Base-by-base conservation (phyloP, 2,888 invertebrate species). In the Byasa hedistus region DNA sequence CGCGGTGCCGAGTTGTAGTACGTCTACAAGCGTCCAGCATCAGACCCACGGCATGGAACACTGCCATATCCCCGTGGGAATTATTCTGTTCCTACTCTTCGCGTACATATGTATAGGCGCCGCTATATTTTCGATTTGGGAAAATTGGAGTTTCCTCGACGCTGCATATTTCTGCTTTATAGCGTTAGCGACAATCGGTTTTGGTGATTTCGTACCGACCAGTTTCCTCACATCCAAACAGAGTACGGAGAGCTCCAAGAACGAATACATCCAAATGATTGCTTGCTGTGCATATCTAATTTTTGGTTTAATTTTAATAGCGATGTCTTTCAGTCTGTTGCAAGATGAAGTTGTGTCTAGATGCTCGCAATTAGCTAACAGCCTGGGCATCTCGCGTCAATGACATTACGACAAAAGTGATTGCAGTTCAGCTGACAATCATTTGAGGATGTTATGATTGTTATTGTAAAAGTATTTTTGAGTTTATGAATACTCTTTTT, bases 141-240 rank as follows among this genome's bases (percentile, higher is more conserved):
- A 95, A 79, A 94, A 95, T 75, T 96, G 96, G 96, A 94, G 94
- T 68, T 94, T 96, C 80, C 92, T 96, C 57, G 96, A 97, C 80
- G 96, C 96, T 10, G 95, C 95, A 4, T 97, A 96, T 86, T 96
- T 96, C 85, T 96, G 96, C 81, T 97, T 97, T 84, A 95, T 96
- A 71, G 96, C 96, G 3, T 89, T 97, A 72, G 95, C 96, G 0
- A 97, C 97, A 3, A 96, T 97, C 69, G 96, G 96, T 51, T 95
- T 96, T 72, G 96, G 96, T 5, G 96, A 96, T 79, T 93, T 95
- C 73, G 93, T 95, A 65, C 96, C 96, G 0, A 92, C 92, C 24
- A 93, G 93, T 68, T 92, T 92, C 68, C 72, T 88, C 5, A 87
- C 88, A 15, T 82, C 89, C 4, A 92, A 91, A 79, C 89, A 83